Base-by-base conservation (phyloP, 2,113 vertebrate species). In the Oplegnathus fasciatus region DNA sequence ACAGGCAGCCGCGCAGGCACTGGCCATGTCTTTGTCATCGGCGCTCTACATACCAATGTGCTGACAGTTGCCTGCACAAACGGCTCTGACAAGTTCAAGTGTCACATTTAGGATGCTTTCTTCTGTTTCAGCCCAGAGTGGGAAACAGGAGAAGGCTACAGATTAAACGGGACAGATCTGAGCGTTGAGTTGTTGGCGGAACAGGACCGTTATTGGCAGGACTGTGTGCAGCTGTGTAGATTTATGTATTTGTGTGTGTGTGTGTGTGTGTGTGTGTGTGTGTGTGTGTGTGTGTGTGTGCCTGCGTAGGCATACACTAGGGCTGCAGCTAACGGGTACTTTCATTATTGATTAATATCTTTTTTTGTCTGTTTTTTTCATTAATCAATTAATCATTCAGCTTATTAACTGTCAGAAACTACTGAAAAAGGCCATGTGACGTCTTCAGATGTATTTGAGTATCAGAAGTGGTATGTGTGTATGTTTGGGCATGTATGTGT, bases 61-160 rank as follows among this genome's bases (percentile, higher is more conserved):
- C 85, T 93, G 92, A 90, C 94, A 88, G 92, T 89, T 40, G 58
- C 88, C 77, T 76, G 82, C 82, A 65, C 78, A 84, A 94, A 92
- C 71, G 44, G 87, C 94, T 84, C 89, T 46, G 89, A 94, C 93
- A 92, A 94, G 94, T 95, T 94, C 94, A 94, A 94, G 89, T 94
- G 91, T 94, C 93, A 91, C 87, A 72, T 91, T 94, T 91, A 84
- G 88, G 93, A 93, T 72, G 76, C 76, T 88, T 93, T 89, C 86
- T 93, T 90, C 72, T 92, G 89, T 92, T 93, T 91, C 83, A 81
- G 78, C 30, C 26, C 65, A 34, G 32, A 71, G 54, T 46, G 30
- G 78, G 83, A 85, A 93, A 93, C 71, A 44, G 34, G 91, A 92
- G 89, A 93, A 30, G n/a, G 73, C 61, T 30, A 78, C 32, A 64